Percentiles rank a stretch among this genome's conserved stretches.
Evolutionary conservation across 2,797 vertebrate genomes (phyloP).

Genomic region (Etheostoma perlongum): DNA sequence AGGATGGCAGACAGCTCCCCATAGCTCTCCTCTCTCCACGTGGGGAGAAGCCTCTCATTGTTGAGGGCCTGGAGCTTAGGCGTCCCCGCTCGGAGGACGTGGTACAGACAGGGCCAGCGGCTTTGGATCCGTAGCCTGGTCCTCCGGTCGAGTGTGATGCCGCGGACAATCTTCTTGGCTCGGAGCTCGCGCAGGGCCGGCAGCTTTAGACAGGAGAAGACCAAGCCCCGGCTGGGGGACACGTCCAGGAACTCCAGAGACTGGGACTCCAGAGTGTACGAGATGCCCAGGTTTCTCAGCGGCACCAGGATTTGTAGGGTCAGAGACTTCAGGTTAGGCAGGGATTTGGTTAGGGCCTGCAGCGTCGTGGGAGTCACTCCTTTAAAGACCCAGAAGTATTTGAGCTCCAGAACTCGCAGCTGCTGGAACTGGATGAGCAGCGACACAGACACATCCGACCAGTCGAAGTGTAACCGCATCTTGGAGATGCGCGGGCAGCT

Average conservation of each 20-base stretch:
- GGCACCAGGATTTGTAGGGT: slow-evolving; percentile 89
- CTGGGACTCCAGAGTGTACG: slow-evolving; percentile 87
- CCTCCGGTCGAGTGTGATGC: slow-evolving; percentile 87
- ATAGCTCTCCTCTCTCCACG: slow-evolving; percentile 84
- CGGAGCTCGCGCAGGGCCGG: slow-evolving; percentile 86
- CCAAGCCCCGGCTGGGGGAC: slow-evolving; percentile 87
- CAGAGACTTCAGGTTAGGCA: slow-evolving; percentile 87
- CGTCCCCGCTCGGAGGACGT: slow-evolving; percentile 86
- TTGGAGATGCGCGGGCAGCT: slow-evolving; percentile 85
- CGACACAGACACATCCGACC: slow-evolving; percentile 86
- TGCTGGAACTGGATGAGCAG: slow-evolving; percentile 86
- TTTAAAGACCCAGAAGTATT: slow-evolving; percentile 91
- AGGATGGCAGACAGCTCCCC: slow-evolving; percentile 85
- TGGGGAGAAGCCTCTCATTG: slow-evolving; percentile 86
- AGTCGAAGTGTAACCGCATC: slow-evolving; percentile 89
- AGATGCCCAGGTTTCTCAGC: slow-evolving; percentile 87
- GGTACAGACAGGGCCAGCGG: slow-evolving; percentile 88
- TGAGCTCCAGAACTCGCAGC: slow-evolving; percentile 87
- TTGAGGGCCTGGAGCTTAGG: slow-evolving; percentile 88
- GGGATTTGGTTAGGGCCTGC: slow-evolving; percentile 83
- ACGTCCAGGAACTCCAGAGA: slow-evolving; percentile 88
- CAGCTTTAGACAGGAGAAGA: slow-evolving; percentile 86
- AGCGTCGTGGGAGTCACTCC: slow-evolving; percentile 85
- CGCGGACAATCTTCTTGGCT: slow-evolving; percentile 88
- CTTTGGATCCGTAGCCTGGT: slow-evolving; percentile 87